Evolutionary conservation across 1,140 invertebrate species (phyloP).

Genomic region (Bombus difficillimus): DNA sequence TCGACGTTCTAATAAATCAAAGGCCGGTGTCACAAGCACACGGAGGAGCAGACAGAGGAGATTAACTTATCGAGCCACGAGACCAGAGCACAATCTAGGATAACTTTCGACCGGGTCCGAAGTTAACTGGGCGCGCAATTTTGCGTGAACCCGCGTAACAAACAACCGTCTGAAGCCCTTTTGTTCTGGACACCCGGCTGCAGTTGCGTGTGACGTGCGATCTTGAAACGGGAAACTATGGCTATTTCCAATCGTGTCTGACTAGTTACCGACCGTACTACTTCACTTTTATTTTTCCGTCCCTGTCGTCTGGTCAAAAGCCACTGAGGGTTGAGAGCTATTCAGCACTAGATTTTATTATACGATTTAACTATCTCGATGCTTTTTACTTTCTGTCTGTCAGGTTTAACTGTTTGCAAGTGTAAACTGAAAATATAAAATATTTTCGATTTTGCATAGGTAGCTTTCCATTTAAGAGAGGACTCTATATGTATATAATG

Average conservation of each 20-base stretch:
- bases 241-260: constrained; percentile 4
- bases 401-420: not conserved
- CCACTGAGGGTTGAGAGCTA: not conserved
- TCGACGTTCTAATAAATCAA: constrained; percentile 76
- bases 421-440: not conserved
- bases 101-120: constrained; percentile 63
- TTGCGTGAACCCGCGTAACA: constrained; percentile 43
- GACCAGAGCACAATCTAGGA: constrained; percentile 63
- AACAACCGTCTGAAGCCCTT: constrained; percentile 43
- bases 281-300: not conserved
- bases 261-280: not conserved
- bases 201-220: constrained; percentile 17
- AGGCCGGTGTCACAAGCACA: constrained; percentile 69
- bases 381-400: not conserved
- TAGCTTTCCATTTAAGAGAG: not conserved
- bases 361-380: not conserved
- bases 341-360: not conserved
- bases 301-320: not conserved
- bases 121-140: constrained; percentile 52
- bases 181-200: not conserved
- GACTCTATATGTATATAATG: no score
- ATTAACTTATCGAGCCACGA: constrained; percentile 73
- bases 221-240: not conserved
- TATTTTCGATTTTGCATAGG: not conserved
- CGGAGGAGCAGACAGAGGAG: constrained; percentile 72